Percentiles rank a stretch among this genome's conserved stretches.
phyloP scores from a whole-genome alignment of 2,888 invertebrate species.

The Sericinus montela region DNA sequence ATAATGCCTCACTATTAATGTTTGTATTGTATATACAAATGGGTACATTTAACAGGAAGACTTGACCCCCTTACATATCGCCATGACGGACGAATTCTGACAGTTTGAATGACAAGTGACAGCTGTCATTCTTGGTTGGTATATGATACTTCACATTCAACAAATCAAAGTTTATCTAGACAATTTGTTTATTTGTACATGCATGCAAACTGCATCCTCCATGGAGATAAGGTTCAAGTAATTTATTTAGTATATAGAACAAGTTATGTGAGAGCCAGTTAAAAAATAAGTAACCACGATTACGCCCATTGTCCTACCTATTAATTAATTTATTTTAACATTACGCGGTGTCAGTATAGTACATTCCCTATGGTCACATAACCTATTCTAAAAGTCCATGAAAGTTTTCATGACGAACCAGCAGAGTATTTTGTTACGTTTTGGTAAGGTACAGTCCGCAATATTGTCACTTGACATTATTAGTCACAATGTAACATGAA shows the following conservation, averaged over 20 bases:
- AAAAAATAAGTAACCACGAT: background rate
- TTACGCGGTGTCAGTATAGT: background rate
- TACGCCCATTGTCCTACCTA: background rate
- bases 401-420: too few relatives aligned
- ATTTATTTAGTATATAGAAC: too few relatives aligned
- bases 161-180: background rate
- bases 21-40: background rate
- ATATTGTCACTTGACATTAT: too few relatives aligned
- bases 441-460: too few relatives aligned
- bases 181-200: too few relatives aligned
- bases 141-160: background rate
- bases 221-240: too few relatives aligned
- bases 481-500: too few relatives aligned
- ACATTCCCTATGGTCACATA: too few relatives aligned
- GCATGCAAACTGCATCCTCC: too few relatives aligned
- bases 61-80: background rate
- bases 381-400: too few relatives aligned
- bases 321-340: background rate
- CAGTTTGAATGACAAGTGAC: constrained; percentile 1
- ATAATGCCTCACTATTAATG: background rate
- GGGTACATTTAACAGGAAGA: constrained; percentile 1
- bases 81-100: background rate
- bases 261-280: background rate
- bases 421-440: too few relatives aligned
- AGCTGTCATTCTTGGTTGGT: background rate